These are phyloP conservation scores for Xestia sexstrigata DNA, from an alignment of 2,888 invertebrate species.

Conservation along the genomic window DNA sequence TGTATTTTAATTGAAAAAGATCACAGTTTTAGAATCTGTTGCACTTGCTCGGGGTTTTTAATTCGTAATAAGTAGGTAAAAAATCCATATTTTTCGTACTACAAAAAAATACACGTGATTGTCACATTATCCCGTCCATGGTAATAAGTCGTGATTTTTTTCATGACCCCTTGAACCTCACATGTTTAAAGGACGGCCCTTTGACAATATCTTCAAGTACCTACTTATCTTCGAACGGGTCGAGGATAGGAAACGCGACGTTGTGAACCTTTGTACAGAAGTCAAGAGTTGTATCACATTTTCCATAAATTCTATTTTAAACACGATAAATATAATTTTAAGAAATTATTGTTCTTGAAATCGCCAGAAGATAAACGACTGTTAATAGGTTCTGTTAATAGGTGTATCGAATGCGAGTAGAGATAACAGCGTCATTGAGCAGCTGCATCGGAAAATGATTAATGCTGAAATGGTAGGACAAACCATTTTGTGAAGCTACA, in stretches of 20 bases:
- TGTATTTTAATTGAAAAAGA: too few relatives aligned
- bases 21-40: not conserved
- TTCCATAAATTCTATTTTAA: not conserved
- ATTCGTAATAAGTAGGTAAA: not conserved
- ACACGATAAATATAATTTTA: conserved; percentile 1
- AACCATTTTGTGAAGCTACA: not conserved
- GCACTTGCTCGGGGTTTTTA: not conserved
- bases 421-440: conserved; percentile 11
- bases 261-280: not conserved
- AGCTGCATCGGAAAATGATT: conserved; percentile 8
- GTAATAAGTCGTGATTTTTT: not conserved
- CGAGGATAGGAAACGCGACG: not conserved
- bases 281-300: not conserved
- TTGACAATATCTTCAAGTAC: not conserved
- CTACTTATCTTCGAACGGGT: not conserved
- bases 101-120: not conserved
- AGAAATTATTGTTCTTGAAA: not conserved
- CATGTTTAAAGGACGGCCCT: not conserved
- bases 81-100: too few relatives aligned
- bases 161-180: not conserved
- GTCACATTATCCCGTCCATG: not conserved
- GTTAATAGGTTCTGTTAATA: not conserved
- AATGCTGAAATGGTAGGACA: not conserved
- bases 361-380: not conserved
- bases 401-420: not conserved